Base-by-base conservation (phyloP, 1,140 invertebrate species). In the Zaprionus taronus region DNA sequence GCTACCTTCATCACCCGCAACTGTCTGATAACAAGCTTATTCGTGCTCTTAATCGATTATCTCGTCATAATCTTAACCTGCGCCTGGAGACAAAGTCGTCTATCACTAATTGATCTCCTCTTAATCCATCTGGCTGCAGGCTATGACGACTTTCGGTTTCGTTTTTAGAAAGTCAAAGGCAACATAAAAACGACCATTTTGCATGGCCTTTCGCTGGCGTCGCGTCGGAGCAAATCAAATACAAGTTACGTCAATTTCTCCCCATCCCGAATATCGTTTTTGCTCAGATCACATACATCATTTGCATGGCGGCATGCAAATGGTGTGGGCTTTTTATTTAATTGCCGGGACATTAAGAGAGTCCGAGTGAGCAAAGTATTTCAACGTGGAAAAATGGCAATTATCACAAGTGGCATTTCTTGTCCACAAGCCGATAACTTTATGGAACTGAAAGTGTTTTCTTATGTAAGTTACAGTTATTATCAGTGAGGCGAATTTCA, bases 221-320 rank as follows among this genome's bases (percentile, higher is more conserved):
- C 11, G 14, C 36, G 41, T n/a, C 11, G 47, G 34, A 31, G 68
- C 51, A 84, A 81, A 77, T 71, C 51, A 77, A 85, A 73, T 81
- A 56, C 65, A 20, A 70, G 81, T 84, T 83, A 84, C 78, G 81
- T 77, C 73, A 70, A 81, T 81, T 73, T 77, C n/a, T 69, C n/a
- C 51, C 20, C n/a, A 47, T 47, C 36, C 41, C 41, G 58, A 49
- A 57, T 55, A 38, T 68, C 55, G 64, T 72, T 55, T 72, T 68
- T 67, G 56, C 68, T 38, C n/a, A 14, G 9, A n/a, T 55, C 36
- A 61, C 77, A 68, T 62, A 73, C 17, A 51, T 51, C 20, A 81
- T 83, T 85, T 83, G 78, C 81, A 81, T 84, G 69, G 38, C 20
- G 15, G 41, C 31, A 81, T 74, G 81, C 82, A 81, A 84, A 83